A percentile compares a stretch with the other conserved stretches of the same genome.
Evolutionary conservation across 2,797 vertebrate genomes (phyloP).

Genomic region (Ctenopoma kingsleyae): DNA sequence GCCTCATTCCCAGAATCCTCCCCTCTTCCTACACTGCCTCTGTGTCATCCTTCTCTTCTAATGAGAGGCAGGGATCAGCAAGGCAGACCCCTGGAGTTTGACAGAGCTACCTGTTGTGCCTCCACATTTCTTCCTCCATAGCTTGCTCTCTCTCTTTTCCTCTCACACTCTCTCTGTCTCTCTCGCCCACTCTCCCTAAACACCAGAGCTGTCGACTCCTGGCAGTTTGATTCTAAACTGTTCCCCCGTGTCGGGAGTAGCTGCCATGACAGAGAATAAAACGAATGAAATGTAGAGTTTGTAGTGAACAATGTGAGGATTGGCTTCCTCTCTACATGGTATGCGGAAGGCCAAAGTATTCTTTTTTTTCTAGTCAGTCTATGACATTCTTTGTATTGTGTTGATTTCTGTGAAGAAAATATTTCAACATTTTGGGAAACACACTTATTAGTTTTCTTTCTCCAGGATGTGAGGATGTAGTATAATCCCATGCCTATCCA

Average conservation of each 20-base stretch:
- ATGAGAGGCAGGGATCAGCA: constrained; percentile 79
- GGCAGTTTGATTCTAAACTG: constrained; percentile 81
- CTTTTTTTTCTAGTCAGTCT: constrained; percentile 16
- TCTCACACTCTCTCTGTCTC: constrained; percentile 20
- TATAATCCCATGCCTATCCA: neutral
- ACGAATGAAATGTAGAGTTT: constrained; percentile 73
- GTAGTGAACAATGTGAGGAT: constrained; percentile 62
- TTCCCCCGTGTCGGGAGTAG: constrained; percentile 73
- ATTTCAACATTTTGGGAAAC: constrained; percentile 19
- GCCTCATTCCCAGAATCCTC: constrained; percentile 60
- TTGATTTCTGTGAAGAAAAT: constrained; percentile 32
- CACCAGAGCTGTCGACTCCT: constrained; percentile 80
- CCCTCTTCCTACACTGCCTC: constrained; percentile 49
- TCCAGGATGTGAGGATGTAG: neutral
- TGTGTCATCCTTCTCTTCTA: constrained; percentile 79
- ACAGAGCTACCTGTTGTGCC: constrained; percentile 79
- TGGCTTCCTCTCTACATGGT: constrained; percentile 44
- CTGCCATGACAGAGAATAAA: constrained; percentile 79
- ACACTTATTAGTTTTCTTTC: constrained; percentile 15
- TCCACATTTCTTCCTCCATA: constrained; percentile 60
- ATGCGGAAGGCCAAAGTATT: constrained; percentile 43
- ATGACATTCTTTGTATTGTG: constrained; percentile 29
- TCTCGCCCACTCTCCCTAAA: constrained; percentile 62
- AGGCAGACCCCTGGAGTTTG: constrained; percentile 75
- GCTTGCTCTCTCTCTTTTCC: constrained; percentile 21